These are phyloP conservation scores for Hippocampus abdominalis DNA, from an alignment of 2,113 vertebrate species.

Conservation along the genomic window DNA sequence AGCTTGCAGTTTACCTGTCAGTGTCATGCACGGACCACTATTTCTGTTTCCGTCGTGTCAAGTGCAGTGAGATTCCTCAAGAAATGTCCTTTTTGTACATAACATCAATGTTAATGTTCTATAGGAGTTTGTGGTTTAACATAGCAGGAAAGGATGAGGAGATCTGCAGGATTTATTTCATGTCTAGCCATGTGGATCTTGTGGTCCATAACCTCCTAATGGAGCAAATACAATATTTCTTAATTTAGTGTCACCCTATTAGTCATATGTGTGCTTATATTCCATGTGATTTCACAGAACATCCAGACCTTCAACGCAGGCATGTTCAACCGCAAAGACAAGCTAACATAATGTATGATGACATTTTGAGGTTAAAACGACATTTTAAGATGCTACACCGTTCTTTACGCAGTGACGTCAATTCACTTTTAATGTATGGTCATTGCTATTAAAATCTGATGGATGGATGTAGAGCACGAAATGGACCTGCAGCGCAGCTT, in stretches of 20 bases:
- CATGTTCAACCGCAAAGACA: background rate
- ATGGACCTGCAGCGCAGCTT: background rate
- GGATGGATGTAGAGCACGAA: background rate
- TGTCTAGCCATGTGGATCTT: too few relatives aligned
- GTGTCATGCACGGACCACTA: too few relatives aligned
- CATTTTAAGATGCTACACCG: background rate
- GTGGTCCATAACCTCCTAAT: too few relatives aligned
- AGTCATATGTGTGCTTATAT: slow-evolving; percentile 4
- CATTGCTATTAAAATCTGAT: background rate
- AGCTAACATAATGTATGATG: background rate
- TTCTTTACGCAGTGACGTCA: background rate
- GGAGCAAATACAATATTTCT: background rate
- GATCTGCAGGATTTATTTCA: too few relatives aligned
- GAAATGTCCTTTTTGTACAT: too few relatives aligned
- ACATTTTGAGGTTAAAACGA: background rate
- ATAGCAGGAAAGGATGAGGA: too few relatives aligned
- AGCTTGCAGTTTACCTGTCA: too few relatives aligned
- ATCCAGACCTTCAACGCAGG: slow-evolving; percentile 28
- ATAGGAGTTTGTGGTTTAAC: too few relatives aligned
- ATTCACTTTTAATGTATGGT: background rate
- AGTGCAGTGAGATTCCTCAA: too few relatives aligned
- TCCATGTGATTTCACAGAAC: slow-evolving; percentile 23
- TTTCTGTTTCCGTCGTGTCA: too few relatives aligned
- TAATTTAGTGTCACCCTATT: background rate
- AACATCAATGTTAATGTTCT: too few relatives aligned